These are phyloP conservation scores for Euplagia quadripunctaria DNA, from an alignment of 2,888 invertebrate species.

Conservation along the genomic window DNA sequence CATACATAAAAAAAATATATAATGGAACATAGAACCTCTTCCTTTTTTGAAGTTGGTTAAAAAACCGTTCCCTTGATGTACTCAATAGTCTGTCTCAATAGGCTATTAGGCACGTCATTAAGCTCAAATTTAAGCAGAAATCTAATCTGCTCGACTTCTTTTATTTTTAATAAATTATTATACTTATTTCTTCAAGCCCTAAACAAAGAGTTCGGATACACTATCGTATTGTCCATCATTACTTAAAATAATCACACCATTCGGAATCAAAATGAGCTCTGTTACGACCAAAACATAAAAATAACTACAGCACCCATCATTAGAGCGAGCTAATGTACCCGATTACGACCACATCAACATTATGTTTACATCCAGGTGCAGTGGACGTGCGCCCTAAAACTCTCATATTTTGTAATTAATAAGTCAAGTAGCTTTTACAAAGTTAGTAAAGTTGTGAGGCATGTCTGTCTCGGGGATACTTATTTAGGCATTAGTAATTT, in stretches of 20 bases:
- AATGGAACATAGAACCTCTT: too few relatives aligned
- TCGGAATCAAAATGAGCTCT: neutral
- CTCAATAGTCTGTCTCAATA: neutral
- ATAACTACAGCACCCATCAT: neutral
- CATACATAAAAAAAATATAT: too few relatives aligned
- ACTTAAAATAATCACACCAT: conserved; percentile 1
- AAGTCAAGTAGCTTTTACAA: conserved; percentile 38
- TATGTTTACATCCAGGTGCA: conserved; percentile 5
- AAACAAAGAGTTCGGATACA: neutral
- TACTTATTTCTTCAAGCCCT: neutral
- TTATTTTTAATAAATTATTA: neutral
- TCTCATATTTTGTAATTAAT: conserved; percentile 44
- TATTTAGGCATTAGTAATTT: conserved; percentile 15
- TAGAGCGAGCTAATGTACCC: conserved; percentile 4
- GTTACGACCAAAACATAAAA: conserved; percentile 6
- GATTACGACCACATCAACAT: conserved; percentile 10
- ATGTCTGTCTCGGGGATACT: conserved; percentile 35
- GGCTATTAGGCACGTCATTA: neutral
- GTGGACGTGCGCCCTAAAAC: conserved; percentile 18
- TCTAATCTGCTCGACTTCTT: neutral
- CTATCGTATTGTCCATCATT: neutral
- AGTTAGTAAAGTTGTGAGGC: conserved; percentile 32
- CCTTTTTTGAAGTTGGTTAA: too few relatives aligned
- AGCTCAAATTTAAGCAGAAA: neutral
- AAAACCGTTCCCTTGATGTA: neutral